phyloP scores from a whole-genome alignment of 2,113 vertebrate species.

The Grantiella picta region DNA sequence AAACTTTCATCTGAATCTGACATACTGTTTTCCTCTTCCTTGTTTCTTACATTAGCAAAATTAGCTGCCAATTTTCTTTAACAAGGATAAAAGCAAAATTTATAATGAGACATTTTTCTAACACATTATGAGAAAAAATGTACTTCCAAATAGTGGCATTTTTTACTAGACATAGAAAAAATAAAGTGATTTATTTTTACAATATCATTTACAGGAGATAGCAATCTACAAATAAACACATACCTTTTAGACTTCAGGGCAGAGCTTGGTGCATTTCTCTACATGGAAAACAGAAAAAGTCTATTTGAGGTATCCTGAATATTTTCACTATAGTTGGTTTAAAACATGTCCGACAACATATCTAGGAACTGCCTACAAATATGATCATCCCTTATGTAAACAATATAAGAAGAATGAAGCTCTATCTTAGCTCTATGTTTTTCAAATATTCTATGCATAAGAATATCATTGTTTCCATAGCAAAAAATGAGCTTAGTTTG shows the following conservation, averaged over 20 bases:
- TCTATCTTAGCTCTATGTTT: neutral
- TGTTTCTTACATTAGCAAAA: neutral
- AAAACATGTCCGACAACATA: neutral
- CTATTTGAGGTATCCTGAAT: neutral
- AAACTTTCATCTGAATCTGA: neutral
- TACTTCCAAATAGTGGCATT: neutral
- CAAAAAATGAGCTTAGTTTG: neutral
- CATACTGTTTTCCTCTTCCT: neutral
- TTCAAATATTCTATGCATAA: neutral
- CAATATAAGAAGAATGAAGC: neutral
- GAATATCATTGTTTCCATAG: neutral
- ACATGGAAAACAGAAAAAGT: neutral
- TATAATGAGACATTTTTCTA: neutral
- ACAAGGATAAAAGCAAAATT: neutral
- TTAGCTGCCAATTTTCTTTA: slow-evolving; percentile 30
- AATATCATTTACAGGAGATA: neutral
- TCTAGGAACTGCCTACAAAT: neutral
- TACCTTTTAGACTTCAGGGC: neutral
- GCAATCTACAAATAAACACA: neutral
- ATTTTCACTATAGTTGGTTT: neutral
- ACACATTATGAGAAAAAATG: neutral
- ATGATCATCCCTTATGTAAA: neutral
- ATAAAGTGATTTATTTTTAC: neutral
- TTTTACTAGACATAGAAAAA: neutral
- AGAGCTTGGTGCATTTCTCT: neutral